Evolutionary conservation across 2,888 invertebrate genomes (phyloP), one percentile per base, ranked within the genome.

Genomic region (Drosophila mimica): DNA sequence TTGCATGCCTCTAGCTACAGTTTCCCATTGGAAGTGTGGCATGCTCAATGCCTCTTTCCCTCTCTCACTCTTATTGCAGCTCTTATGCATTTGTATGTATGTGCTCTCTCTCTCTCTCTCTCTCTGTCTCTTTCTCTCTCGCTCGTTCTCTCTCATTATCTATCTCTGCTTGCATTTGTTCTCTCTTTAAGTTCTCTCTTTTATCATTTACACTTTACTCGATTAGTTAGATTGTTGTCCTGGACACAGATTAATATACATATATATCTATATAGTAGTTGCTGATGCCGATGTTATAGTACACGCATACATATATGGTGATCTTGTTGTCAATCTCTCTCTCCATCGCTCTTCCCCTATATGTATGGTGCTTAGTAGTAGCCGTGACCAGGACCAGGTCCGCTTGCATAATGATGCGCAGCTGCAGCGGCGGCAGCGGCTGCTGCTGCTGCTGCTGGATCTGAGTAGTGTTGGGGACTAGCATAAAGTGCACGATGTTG

Each of bases 351-450:
- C 33, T 65, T 63, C 46, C 1, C 20, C 46, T n/a, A 7, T 7
- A 7, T 13, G 46, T 7, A 2, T 20, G 46, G 0, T 20, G 46
- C 46, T 46, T 46, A 88, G 54, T 89, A 85, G 64, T 89, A 89
- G 63, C 89, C 82, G 17, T 81, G 79, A 30, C 73, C 69, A 4
- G 73, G 60, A 56, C 76, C 70, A 17, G 67, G 51, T n/a, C 49
- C 54, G 58, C 52, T 62, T 17, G 70, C 79, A 74, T 76, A 79
- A 53, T 82, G 82, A 64, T 83, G 83, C 2, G 79, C 74, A 9
- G 76, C 71, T 20, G 75, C 70, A 0, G 77, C 77, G 1, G 67
- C 61, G 1, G 87, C 36, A 20, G 83, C 30, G n/a, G 83, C 34
- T 38, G 38, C 46, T 20, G 43, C 43, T 6, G 74, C 11, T 52